A percentile compares a stretch with the other conserved stretches of the same genome.
Conservation (phyloP, 2,797 vertebrate genomes). For the Percopsis omiscomaycus region DNA sequence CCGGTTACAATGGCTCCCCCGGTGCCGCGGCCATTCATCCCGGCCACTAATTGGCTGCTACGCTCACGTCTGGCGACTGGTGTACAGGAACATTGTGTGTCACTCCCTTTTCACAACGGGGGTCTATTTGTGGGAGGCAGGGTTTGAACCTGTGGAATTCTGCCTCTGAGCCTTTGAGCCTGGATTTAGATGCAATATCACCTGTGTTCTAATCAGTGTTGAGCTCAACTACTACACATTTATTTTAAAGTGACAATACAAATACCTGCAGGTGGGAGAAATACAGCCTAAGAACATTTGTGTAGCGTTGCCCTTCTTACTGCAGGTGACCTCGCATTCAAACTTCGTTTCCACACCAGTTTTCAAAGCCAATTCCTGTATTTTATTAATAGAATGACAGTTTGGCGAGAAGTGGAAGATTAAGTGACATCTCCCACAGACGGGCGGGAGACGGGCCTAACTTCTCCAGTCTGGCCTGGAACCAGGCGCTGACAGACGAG, state of each 20-base stretch:
- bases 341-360: slow-evolving; percentile 40
- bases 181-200: slow-evolving; percentile 58
- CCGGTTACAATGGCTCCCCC: slow-evolving; percentile 50
- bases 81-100: slow-evolving; percentile 56
- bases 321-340: slow-evolving; percentile 33
- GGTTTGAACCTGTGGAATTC: slow-evolving; percentile 29
- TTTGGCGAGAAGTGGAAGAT: slow-evolving; percentile 21
- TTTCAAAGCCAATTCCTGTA: slow-evolving; percentile 40
- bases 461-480: slow-evolving; percentile 55
- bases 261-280: not conserved
- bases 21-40: slow-evolving; percentile 51
- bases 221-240: not conserved
- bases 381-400: slow-evolving; percentile 23
- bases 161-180: slow-evolving; percentile 41
- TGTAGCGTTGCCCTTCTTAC: slow-evolving; percentile 5
- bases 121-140: slow-evolving; percentile 44
- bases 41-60: slow-evolving; percentile 69
- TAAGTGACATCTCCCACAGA: slow-evolving; percentile 37
- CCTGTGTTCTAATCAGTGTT: slow-evolving; percentile 13
- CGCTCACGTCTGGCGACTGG: slow-evolving; percentile 64
- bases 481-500: slow-evolving; percentile 64
- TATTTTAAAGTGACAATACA: not conserved
- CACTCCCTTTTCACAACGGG: slow-evolving; percentile 54
- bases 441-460: slow-evolving; percentile 22
- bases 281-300: not conserved